Evolutionary conservation across 1,140 invertebrate species (phyloP).

Genomic region (Drosophila pectinifera): DNA sequence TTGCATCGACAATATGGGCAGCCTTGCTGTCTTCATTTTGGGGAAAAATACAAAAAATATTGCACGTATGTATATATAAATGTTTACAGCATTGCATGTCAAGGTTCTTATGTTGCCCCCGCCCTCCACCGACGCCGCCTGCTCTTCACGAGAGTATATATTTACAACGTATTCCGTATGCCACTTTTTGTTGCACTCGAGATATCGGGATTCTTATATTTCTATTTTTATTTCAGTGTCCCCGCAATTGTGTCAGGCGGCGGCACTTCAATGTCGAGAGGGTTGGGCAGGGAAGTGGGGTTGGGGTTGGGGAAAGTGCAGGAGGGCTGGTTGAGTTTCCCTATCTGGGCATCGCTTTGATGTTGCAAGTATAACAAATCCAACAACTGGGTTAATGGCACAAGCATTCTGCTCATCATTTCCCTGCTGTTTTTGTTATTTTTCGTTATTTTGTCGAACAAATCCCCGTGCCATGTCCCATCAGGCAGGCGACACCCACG

Average conservation of each 20-base stretch:
- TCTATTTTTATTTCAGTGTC: slow-evolving; percentile 48
- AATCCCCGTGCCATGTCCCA: slow-evolving; percentile 50
- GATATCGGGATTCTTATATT: slow-evolving; percentile 13
- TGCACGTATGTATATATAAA: neutral
- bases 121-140: neutral
- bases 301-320: neutral
- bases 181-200: slow-evolving; percentile 62
- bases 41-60: slow-evolving; percentile 11
- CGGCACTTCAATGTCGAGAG: slow-evolving; percentile 65
- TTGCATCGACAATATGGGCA: slow-evolving; percentile 44
- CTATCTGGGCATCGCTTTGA: slow-evolving; percentile 68
- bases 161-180: slow-evolving; percentile 59
- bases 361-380: slow-evolving; percentile 67
- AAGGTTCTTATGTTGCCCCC: slow-evolving; percentile 52
- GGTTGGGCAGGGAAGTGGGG: slow-evolving; percentile 11
- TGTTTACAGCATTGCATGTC: slow-evolving; percentile 56
- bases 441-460: slow-evolving; percentile 44
- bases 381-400: slow-evolving; percentile 78
- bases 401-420: slow-evolving; percentile 52
- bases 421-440: slow-evolving; percentile 15
- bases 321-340: slow-evolving; percentile 12
- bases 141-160: slow-evolving; percentile 45
- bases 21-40: slow-evolving; percentile 39
- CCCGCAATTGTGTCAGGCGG: slow-evolving; percentile 67
- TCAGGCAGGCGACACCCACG: slow-evolving; percentile 46